These are phyloP conservation scores for Dascyllus trimaculatus DNA, from an alignment of 2,113 vertebrate genomes.

Conservation along the genomic window DNA sequence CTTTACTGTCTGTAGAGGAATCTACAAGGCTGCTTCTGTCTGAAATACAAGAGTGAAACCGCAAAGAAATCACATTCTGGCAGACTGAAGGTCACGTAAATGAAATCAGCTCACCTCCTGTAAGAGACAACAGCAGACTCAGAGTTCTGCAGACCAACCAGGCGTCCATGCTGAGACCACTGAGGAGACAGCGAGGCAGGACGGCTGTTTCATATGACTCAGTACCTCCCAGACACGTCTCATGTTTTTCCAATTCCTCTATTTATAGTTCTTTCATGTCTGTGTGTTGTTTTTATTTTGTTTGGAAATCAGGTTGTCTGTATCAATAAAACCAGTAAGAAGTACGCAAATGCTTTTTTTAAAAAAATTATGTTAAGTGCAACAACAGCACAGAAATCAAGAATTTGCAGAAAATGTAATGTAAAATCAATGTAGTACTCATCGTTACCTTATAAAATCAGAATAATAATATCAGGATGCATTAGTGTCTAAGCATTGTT, in stretches of 20 bases:
- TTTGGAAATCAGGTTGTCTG: no score
- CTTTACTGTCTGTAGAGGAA: no score
- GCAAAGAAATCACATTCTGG: neutral
- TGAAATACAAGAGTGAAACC: neutral
- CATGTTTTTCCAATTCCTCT: constrained; percentile 15
- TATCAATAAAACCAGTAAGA: no score
- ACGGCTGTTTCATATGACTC: constrained; percentile 34
- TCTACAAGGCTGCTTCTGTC: no score
- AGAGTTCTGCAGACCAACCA: constrained; percentile 27
- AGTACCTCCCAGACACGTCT: neutral
- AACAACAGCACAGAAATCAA: no score
- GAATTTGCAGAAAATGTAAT: no score
- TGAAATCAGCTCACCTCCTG: constrained; percentile 61
- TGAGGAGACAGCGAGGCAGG: neutral
- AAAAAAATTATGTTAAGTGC: no score
- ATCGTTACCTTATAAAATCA: no score
- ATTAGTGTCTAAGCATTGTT: no score
- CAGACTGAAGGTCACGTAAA: neutral
- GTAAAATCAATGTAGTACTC: no score
- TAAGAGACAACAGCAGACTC: constrained; percentile 50
- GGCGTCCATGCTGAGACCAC: constrained; percentile 57
- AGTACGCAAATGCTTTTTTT: no score
- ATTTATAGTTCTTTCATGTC: neutral
- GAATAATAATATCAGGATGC: no score
- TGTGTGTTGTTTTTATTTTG: neutral